Percentiles rank a stretch among this genome's conserved stretches.
Evolutionary conservation across 53 echinoderm and acorn worm genomes (phyloP).

Genomic region (Crossaster papposus): DNA sequence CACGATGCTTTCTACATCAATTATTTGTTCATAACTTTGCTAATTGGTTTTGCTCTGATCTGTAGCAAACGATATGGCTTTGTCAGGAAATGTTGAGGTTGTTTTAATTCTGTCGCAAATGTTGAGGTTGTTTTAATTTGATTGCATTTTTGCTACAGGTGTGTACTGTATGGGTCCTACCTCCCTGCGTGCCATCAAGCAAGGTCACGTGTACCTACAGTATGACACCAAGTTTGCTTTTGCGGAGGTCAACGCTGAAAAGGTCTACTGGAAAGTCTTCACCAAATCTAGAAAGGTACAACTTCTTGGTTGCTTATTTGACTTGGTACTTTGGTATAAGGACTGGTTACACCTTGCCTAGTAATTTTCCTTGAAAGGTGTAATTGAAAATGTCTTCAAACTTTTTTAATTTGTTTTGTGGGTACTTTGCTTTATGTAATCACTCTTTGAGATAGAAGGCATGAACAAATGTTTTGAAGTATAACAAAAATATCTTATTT

Average conservation of each 20-base stretch:
- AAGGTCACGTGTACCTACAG: constrained; percentile 85
- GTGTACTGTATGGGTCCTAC: constrained; percentile 90
- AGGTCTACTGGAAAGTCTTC: constrained; percentile 91
- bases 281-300: constrained; percentile 72
- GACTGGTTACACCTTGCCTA: no score
- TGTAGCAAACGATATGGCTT: background rate
- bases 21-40: no score
- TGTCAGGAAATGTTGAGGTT: background rate
- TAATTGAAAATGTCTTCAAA: no score
- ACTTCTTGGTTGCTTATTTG: background rate
- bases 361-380: no score
- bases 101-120: no score
- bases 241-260: constrained; percentile 97
- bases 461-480: no score
- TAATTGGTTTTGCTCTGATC: background rate
- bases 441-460: no score
- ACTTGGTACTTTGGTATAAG: background rate
- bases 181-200: constrained; percentile 90
- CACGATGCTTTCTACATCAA: no score
- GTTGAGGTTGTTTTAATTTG: background rate
- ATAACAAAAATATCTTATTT: no score
- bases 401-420: no score
- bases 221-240: constrained; percentile 99
- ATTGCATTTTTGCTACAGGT: constrained; percentile 54
- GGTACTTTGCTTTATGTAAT: no score